Conservation (phyloP, 2,113 vertebrate genomes). For the Thunnus maccoyii region DNA sequence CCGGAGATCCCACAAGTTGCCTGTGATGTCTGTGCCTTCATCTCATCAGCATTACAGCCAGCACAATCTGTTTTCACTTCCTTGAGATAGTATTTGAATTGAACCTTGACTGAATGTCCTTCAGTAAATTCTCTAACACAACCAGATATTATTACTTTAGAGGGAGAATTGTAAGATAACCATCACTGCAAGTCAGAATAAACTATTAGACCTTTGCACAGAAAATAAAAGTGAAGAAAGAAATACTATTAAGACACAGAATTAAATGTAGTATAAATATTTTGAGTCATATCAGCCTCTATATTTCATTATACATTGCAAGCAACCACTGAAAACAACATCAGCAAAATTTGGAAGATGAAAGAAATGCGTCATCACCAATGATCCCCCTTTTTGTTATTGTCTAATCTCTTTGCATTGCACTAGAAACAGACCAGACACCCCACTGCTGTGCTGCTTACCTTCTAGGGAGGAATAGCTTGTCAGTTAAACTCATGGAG, state of each 20-base stretch:
- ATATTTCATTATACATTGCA: not conserved
- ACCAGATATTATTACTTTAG: constrained; percentile 9
- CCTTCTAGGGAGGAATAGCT: constrained; percentile 72
- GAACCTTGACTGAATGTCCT: constrained; percentile 27
- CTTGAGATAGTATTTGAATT: not conserved
- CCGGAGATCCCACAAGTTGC: constrained; percentile 15
- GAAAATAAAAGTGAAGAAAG: not conserved
- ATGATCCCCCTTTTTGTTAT: not conserved
- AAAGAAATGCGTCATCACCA: constrained; percentile 12
- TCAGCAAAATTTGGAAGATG: not conserved
- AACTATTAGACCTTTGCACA: not conserved
- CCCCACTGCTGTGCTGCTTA: constrained; percentile 51
- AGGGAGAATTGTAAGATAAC: not conserved
- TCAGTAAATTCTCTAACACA: constrained; percentile 24
- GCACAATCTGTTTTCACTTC: not conserved
- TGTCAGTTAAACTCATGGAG: constrained; percentile 79
- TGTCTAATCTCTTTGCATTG: constrained; percentile 13
- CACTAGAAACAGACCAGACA: constrained; percentile 21
- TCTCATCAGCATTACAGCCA: constrained; percentile 13
- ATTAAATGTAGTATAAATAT: too few relatives aligned
- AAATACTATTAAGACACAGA: not conserved
- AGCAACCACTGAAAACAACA: not conserved
- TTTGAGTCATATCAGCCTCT: not conserved
- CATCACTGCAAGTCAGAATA: not conserved
- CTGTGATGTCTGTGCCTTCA: constrained; percentile 34